Base-by-base conservation (phyloP, 2,113 vertebrate species). In the Malurus alboscapulatus region DNA sequence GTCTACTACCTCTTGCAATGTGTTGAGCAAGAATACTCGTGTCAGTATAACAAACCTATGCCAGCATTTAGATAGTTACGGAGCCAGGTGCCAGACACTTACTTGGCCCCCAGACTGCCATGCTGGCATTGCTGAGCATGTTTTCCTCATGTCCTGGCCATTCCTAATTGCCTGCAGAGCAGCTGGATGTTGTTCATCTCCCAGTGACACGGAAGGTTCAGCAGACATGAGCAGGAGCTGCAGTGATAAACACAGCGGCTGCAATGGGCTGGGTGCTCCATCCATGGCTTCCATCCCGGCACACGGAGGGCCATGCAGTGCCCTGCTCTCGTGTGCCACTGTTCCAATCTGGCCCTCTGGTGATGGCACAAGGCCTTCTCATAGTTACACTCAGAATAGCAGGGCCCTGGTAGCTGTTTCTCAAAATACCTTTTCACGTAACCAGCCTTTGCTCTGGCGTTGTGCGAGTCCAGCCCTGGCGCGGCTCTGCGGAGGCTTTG, bases 231-330 rank as follows among this genome's bases (percentile, higher is more conserved):
- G 44, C 10, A 32, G 42, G 40, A 50, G 38, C 14, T 24, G 45
- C 3, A 4, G 3, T 30, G 51, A 47, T 66, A 21, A n/a, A 24
- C 1, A 0, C 14, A 0, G 40, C 5, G 30, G 45, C 47, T 29
- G 27, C 22, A 1, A 0, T 10, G 53, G 34, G 34, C 48, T 32
- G n/a, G 6, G 36, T 40, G n/a, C 54, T 34, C 2, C 0, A 1
- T 27, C 7, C 34, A 18, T n/a, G 18, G 45, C 50, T 25, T 44
- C 78, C 10, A 32, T 16, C 7, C 1, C 0, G 0, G 36, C 73
- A 63, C 24, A 22, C 12, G 20, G 1, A 8, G 14, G 3, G 26
- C 38, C 0, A 0, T 0, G 0, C n/a, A 14, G 1, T 32, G 7
- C n/a, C 84, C 7, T 1, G 6, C 34, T 40, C 26, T 38, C 47